These are phyloP conservation scores for Diarsia mendica DNA, from an alignment of 2,888 invertebrate genomes.

Conservation along the genomic window DNA sequence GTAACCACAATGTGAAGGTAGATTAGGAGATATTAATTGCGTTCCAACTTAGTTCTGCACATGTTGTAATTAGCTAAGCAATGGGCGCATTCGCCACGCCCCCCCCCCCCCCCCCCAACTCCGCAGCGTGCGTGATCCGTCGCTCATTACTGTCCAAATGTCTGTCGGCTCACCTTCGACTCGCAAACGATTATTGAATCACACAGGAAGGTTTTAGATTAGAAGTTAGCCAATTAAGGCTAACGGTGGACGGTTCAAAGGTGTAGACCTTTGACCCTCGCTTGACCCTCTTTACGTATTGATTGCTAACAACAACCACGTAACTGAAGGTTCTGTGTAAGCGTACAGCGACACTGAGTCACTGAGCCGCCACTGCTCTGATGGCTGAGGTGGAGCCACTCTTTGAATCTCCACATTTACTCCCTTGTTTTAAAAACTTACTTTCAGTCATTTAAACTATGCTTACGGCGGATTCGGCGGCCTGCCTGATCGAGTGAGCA, in stretches of 20 bases:
- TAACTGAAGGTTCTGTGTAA: slow-evolving; percentile 10
- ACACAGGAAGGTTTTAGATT: slow-evolving; percentile 14
- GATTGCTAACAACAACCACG: neutral
- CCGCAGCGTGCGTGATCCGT: neutral
- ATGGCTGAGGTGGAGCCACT: neutral
- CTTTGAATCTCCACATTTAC: neutral
- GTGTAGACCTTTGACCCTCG: slow-evolving; percentile 18
- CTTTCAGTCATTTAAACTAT: neutral
- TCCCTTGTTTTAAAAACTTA: neutral
- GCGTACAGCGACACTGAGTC: neutral
- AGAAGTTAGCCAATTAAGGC: slow-evolving; percentile 11
- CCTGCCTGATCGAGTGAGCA: neutral
- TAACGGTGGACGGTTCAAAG: too few relatives aligned
- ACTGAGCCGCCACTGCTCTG: neutral
- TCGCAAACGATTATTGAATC: neutral
- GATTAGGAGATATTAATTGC: slow-evolving; percentile 13
- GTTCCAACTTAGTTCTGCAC: slow-evolving; percentile 42
- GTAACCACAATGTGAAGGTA: neutral
- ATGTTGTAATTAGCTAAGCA: slow-evolving; percentile 42
- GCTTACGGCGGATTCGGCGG: too few relatives aligned
- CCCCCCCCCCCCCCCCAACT: too few relatives aligned
- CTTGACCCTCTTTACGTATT: slow-evolving; percentile 18
- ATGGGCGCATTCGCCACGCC: slow-evolving; percentile 25
- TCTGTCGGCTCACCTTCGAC: slow-evolving; percentile 31
- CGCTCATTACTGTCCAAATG: slow-evolving; percentile 8